Evolutionary conservation across 2,888 invertebrate genomes (phyloP).

Genomic region (Erebia palarica): DNA sequence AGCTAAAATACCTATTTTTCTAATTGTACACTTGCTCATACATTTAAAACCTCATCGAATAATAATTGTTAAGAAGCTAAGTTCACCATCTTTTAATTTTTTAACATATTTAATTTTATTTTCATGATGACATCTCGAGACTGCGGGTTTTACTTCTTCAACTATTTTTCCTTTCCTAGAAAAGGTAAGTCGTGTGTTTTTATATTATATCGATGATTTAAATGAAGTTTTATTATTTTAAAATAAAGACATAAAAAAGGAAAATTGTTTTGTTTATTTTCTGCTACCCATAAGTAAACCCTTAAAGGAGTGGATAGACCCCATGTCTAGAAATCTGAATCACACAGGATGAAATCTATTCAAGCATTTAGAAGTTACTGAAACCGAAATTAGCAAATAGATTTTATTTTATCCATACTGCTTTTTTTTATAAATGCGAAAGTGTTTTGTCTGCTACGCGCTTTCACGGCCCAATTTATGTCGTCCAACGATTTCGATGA

Average conservation of each 20-base stretch:
- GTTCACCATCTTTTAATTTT: slow-evolving; percentile 43
- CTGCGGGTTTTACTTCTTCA: slow-evolving; percentile 43
- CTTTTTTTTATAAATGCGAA: no score
- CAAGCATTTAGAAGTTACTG: no score
- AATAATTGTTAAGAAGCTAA: neutral
- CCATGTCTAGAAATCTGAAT: neutral
- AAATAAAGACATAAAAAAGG: slow-evolving; percentile 25
- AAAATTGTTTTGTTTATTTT: slow-evolving; percentile 18
- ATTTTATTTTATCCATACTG: no score
- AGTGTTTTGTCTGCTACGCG: no score
- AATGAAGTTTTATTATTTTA: slow-evolving; percentile 20
- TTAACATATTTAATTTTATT: slow-evolving; percentile 67
- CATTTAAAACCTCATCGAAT: neutral
- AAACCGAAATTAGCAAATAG: no score
- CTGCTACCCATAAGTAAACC: neutral
- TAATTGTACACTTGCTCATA: neutral
- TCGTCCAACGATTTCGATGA: no score
- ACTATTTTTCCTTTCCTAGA: slow-evolving; percentile 25
- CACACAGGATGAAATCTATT: no score
- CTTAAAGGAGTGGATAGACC: neutral
- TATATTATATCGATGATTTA: slow-evolving; percentile 3
- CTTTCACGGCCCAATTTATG: no score
- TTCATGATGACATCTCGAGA: slow-evolving; percentile 66
- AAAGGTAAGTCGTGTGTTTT: slow-evolving; percentile 39
- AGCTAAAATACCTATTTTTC: neutral